A percentile compares a stretch with the other conserved stretches of the same genome.
Conservation (phyloP, 2,113 vertebrate species). For the Podarcis muralis region DNA sequence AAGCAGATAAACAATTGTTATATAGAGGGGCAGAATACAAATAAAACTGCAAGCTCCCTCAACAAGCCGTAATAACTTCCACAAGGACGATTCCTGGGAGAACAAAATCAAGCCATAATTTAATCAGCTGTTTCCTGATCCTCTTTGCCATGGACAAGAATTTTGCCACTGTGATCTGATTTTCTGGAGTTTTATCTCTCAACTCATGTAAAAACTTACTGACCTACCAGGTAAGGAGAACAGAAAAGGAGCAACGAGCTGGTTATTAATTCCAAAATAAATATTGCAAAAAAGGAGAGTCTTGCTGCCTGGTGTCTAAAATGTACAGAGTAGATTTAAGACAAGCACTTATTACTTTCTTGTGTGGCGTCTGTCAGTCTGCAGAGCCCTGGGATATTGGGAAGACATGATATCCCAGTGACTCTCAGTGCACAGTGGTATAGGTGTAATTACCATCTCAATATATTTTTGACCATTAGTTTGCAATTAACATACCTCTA, state of each 20-base stretch:
- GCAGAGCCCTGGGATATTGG: neutral
- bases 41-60: neutral
- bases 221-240: neutral
- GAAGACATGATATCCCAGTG: neutral
- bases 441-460: neutral
- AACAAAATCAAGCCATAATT: neutral
- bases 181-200: neutral
- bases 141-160: neutral
- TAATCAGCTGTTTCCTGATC: neutral
- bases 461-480: neutral
- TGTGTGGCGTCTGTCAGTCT: neutral
- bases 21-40: neutral
- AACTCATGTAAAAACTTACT: neutral
- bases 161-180: neutral
- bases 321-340: neutral
- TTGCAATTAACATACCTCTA: fast-evolving
- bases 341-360: neutral
- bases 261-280: neutral
- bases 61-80: neutral
- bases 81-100: neutral
- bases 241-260: neutral
- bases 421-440: neutral
- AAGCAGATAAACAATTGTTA: neutral
- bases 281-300: neutral
- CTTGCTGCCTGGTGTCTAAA: neutral